Evolutionary conservation across 2,888 invertebrate genomes (phyloP), one percentile per base, ranked within the genome.

Genomic region (Cybosia mesomella): DNA sequence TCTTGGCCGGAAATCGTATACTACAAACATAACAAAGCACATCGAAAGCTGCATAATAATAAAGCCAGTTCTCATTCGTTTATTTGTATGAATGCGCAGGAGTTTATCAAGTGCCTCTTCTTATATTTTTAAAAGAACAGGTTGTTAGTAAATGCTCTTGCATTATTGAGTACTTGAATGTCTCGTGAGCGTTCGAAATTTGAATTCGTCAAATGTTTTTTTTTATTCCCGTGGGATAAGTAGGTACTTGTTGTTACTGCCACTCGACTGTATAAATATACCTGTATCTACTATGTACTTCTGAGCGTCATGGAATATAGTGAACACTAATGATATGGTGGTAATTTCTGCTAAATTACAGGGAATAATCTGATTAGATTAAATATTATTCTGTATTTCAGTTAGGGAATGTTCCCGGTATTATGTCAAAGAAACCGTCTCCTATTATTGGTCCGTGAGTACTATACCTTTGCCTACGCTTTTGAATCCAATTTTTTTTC

Each of bases 91-190:
- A 60, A 64, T 68, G 64, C 68, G 64, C 64, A 64, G 15, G 64
- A 64, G 68, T 64, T 64, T 54, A 64, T 68, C 64, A 55, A 64
- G 64, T 64, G 59, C 10, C 15, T 59, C 54, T 64, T 59, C 54
- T 64, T 64, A 64, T 68, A 67, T 64, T 63, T 67, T 68, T 60
- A 59, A 64, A 63, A 58, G 68, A 68, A 68, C 68, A 64, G 68
- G 68, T 68, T 68, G 58, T 59, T 55, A 58, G 67, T 63, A 34
- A 22, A 58, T 63, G 63, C 63, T 49, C 49, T 58, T 53, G 58
- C 18, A 5, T 58, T 64, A 54, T 64, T 43, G 54, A 43, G 59
- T 60, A 64, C 68, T 58, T 55, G 22, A 55, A 59, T 58, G 15
- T 36, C 36, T 58, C 49, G 49, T 43, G 57, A 53, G 57, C 58